These are phyloP conservation scores for Tachysurus vachellii DNA, from an alignment of 2,113 vertebrate genomes.

Conservation along the genomic window DNA sequence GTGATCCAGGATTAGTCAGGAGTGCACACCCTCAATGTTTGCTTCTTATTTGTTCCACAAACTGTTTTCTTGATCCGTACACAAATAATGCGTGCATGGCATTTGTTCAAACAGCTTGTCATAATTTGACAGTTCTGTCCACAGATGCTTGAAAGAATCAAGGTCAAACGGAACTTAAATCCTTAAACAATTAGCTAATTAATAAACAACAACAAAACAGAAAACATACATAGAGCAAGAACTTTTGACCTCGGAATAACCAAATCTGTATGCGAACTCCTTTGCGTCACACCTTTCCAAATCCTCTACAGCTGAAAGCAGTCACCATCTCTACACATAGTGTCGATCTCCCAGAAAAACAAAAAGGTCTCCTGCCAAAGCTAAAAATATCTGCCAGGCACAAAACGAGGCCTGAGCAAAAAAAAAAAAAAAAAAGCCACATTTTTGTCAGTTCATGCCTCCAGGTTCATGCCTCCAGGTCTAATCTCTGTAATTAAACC, in stretches of 20 bases:
- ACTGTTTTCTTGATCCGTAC: conserved; percentile 45
- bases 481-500: conserved; percentile 56
- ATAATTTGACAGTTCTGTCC: conserved; percentile 21
- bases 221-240: neutral
- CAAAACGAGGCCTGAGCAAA: conserved; percentile 45
- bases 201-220: conserved; percentile 44
- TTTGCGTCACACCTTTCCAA: conserved; percentile 60
- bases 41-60: conserved; percentile 51
- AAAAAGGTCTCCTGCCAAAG: conserved; percentile 45
- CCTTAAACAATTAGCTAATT: neutral
- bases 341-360: conserved; percentile 36
- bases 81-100: conserved; percentile 49
- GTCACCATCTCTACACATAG: conserved; percentile 53
- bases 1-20: conserved; percentile 57
- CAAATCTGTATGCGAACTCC: conserved; percentile 57
- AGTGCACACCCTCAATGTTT: conserved; percentile 49
- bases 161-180: conserved; percentile 19
- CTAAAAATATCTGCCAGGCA: conserved; percentile 65
- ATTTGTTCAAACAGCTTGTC: conserved; percentile 52
- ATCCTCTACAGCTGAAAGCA: conserved; percentile 66
- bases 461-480: conserved; percentile 46
- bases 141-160: conserved; percentile 3
- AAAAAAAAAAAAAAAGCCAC: conserved; percentile 50
- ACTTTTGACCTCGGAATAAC: conserved; percentile 49
- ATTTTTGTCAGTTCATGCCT: conserved; percentile 27